Base-by-base conservation (phyloP, 2,888 invertebrate genomes). In the Mythimna loreyi region DNA sequence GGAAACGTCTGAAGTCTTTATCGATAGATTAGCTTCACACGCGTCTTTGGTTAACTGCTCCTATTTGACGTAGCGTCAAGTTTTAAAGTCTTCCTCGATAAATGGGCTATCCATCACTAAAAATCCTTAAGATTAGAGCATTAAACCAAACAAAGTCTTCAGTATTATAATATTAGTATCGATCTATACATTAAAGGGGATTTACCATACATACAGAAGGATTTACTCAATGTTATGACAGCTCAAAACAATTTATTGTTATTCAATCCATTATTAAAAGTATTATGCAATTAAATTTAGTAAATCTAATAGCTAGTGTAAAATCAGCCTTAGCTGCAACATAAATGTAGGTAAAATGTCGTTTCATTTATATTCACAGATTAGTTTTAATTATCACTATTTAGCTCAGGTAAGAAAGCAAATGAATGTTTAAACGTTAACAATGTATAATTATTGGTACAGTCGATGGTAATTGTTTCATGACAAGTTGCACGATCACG, bases 391-490 rank as follows among this genome's bases (percentile, higher is more conserved):
- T 36, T 65, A 58, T 47, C 13, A 58, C 6, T 19, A 57, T 43
- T 49, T 49, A 52, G 16, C 57, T 43, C 5, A 23, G 70, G 2
- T 13, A 45, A 23, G 45, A 58, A 60, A 63, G 25, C 25, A 56
- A 56, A 63, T 11, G 40, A 30, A 19, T 47, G 13, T 13, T 16
- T 40, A 9, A 53, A 60, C 30, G 6, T 50, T 40, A 43, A 61
- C 52, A 52, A 40, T 47, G n/a, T n/a, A 40, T 53, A 13, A 33
- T 43, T 43, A 66, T 40, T 40, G 40, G 16, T 55, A 19, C 11
- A 25, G 40, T 25, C 23, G 7, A 28, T 56, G 36, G 28, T 61
- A 74, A 73, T 67, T 68, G 58, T 68, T n/a, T n/a, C 47, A 68
- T 49, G 61, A 58, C 43, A 21, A 65, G 53, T 63, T 47, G 47